Evolutionary conservation across 2,797 vertebrate genomes (phyloP).

Genomic region (Siniperca obscura): DNA sequence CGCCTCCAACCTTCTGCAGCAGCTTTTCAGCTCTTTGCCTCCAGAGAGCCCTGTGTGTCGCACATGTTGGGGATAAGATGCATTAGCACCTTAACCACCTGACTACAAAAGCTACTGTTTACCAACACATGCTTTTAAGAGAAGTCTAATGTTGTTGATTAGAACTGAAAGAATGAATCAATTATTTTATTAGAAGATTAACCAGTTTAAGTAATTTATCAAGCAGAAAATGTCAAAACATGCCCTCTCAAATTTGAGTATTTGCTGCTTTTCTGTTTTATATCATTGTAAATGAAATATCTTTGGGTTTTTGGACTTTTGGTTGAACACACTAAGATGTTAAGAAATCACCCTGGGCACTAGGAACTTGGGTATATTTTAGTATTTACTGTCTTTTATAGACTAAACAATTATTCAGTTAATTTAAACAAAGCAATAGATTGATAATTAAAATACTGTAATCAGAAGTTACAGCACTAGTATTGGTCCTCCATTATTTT

Average conservation of each 20-base stretch:
- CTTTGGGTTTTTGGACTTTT: not conserved
- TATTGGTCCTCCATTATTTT: not conserved
- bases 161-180: not conserved
- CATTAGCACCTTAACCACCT: not conserved
- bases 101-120: conserved; percentile 18
- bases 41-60: not conserved
- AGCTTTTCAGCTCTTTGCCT: conserved; percentile 40
- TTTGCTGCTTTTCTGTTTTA: not conserved
- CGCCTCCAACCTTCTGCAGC: conserved; percentile 26
- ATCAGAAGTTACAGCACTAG: not conserved
- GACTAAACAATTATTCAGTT: not conserved
- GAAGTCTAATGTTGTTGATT: not conserved
- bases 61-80: conserved; percentile 19
- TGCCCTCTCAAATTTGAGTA: not conserved
- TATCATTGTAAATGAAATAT: not conserved
- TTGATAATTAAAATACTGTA: not conserved
- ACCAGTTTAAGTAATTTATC: not conserved
- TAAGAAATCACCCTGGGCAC: not conserved
- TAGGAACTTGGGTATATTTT: not conserved
- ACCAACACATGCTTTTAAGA: not conserved
- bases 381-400: not conserved
- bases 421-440: not conserved
- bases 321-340: too few species aligned
- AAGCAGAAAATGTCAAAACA: not conserved
- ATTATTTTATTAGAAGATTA: not conserved